Evolutionary conservation across 2,113 vertebrate genomes (phyloP), one percentile per base, ranked within the genome.

Genomic region (Solea senegalensis): DNA sequence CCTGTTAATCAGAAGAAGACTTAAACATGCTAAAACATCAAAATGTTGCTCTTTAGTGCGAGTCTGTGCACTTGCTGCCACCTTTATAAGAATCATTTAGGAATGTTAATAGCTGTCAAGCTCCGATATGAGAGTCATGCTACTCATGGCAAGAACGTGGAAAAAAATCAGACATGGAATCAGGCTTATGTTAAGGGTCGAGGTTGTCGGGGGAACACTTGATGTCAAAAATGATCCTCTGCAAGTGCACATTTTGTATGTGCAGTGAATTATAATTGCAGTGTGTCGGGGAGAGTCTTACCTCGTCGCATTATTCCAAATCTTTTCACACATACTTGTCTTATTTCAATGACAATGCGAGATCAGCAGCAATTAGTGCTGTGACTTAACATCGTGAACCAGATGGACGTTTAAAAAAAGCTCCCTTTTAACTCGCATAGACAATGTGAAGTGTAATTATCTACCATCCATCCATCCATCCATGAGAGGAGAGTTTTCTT

Each of bases 261-360:
- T 7, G 10, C 45, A 14, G 14, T 49, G 61, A 45, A 55, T 4
- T 12, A 11, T 7, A 26, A n/a, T 39, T 43, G 45, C 39, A 26
- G 11, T 53, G 13, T 49, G 48, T 10, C n/a, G 41, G n/a, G 27
- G 34, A 34, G 34, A 6, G 34, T 34, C 34, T 6, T 34, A 34
- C 34, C 34, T 34, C 34, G 34, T 34, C 34, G 3, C 3, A 34
- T 34, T 34, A 34, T 34, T 34, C 34, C 34, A 34, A 34, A 34
- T 69, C 66, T 71, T 77, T 74, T 83, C 82, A 65, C 54, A 71
- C 74, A 88, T 78, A 41, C 40, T 21, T 11, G 70, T 78, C 41
- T 80, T 63, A 87, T 87, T 90, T 84, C 44, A 90, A 86, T 86
- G 78, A 86, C 73, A 89, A 81, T 71, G 44, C 64, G n/a, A 82